Evolutionary conservation across 2,797 vertebrate genomes (phyloP).

Genomic region (Hephaestus fuliginosus): DNA sequence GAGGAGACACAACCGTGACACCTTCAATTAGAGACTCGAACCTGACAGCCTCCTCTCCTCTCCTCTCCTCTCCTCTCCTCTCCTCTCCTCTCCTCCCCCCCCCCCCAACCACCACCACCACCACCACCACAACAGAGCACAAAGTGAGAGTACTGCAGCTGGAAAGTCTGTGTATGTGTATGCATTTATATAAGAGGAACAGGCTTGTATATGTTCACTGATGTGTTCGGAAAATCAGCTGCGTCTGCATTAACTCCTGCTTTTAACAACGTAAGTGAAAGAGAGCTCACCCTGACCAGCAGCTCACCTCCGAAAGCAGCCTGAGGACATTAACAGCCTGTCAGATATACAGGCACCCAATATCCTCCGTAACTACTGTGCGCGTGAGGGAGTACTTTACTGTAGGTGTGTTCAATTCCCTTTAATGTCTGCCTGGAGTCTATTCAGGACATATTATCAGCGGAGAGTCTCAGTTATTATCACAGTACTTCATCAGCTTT

Average conservation of each 20-base stretch:
- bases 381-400: not conserved
- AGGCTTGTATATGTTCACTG: not conserved
- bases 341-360: conserved; percentile 12
- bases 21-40: conserved; percentile 65
- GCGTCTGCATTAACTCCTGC: not conserved
- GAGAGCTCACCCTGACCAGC: not conserved
- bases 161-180: not conserved
- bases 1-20: conserved; percentile 64
- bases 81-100: not conserved
- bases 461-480: not conserved
- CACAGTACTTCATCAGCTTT: conserved; percentile 2
- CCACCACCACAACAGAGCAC: conserved; percentile 1
- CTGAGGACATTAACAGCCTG: conserved; percentile 1
- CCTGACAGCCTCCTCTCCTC: conserved; percentile 44
- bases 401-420: conserved; percentile 9
- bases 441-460: not conserved
- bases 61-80: conserved; percentile 2
- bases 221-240: conserved; percentile 10
- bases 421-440: not conserved
- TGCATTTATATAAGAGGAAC: conserved; percentile 12
- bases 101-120: too few relatives aligned
- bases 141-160: conserved; percentile 30
- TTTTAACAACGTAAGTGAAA: not conserved
- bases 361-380: not conserved
- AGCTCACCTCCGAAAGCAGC: conserved; percentile 9